These are phyloP conservation scores for Sebastes reedi DNA, from an alignment of 2,797 vertebrate species.

Conservation along the genomic window DNA sequence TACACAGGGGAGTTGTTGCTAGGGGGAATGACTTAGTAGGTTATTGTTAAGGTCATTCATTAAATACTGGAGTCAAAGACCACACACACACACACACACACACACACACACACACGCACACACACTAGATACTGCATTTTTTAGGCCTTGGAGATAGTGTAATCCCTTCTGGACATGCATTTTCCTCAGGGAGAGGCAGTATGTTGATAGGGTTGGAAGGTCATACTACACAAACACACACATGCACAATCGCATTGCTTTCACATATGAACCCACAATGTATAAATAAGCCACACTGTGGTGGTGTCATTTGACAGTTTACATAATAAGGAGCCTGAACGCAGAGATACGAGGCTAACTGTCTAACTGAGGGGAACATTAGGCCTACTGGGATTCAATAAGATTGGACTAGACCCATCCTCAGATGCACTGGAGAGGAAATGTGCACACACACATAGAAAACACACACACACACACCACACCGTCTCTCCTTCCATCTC, in stretches of 20 bases:
- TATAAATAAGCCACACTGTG: conserved; percentile 59
- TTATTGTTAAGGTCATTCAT: conserved; percentile 75
- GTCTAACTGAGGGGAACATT: conserved; percentile 64
- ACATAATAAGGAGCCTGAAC: conserved; percentile 64
- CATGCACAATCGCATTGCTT: conserved; percentile 12
- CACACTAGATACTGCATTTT: conserved; percentile 24
- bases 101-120: background rate
- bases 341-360: conserved; percentile 55
- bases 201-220: conserved; percentile 68
- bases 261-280: conserved; percentile 43
- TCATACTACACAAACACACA: conserved; percentile 29
- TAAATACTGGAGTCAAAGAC: conserved; percentile 57
- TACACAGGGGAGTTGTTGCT: conserved; percentile 60
- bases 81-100: conserved; percentile 11
- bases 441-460: conserved; percentile 15
- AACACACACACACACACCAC: conserved; percentile 25
- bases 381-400: conserved; percentile 51
- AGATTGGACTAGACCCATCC: conserved; percentile 67
- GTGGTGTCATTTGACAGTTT: conserved; percentile 65
- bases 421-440: conserved; percentile 60
- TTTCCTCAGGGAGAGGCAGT: conserved; percentile 49
- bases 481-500: conserved; percentile 43
- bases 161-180: conserved; percentile 54
- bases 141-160: conserved; percentile 43
- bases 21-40: conserved; percentile 65